These are phyloP conservation scores for Drosophila truncata DNA, from an alignment of 1,140 invertebrate genomes.

Conservation along the genomic window DNA sequence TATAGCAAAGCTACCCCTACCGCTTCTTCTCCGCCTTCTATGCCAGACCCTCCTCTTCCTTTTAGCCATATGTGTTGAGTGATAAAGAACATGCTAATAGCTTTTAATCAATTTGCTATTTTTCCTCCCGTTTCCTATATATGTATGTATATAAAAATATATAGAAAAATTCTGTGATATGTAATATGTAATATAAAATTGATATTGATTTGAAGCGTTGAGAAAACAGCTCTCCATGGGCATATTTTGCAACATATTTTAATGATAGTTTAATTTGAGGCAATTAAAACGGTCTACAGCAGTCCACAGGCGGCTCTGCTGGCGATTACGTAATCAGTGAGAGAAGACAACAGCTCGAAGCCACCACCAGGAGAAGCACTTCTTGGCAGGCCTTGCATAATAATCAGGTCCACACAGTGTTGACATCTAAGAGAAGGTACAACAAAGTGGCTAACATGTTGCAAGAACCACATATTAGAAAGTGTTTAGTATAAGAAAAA, in stretches of 20 bases:
- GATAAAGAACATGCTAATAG: slow-evolving; percentile 84
- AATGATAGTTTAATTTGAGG: slow-evolving; percentile 79
- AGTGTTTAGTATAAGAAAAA: background rate
- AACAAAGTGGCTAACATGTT: slow-evolving; percentile 4
- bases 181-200: slow-evolving; percentile 66
- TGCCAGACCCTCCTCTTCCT: background rate
- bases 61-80: slow-evolving; percentile 62
- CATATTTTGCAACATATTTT: slow-evolving; percentile 66
- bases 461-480: background rate
- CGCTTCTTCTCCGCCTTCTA: background rate
- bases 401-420: slow-evolving; percentile 55
- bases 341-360: slow-evolving; percentile 45
- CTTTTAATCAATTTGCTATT: slow-evolving; percentile 80
- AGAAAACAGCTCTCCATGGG: slow-evolving; percentile 24
- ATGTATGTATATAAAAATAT: background rate
- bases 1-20: no score
- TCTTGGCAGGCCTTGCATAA: slow-evolving; percentile 68
- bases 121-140: slow-evolving; percentile 34
- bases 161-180: slow-evolving; percentile 29
- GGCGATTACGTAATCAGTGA: slow-evolving; percentile 69
- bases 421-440: background rate
- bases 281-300: slow-evolving; percentile 77
- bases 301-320: slow-evolving; percentile 22
- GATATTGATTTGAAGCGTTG: slow-evolving; percentile 41
- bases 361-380: slow-evolving; percentile 21